Base-by-base conservation (phyloP, 2,888 invertebrate species). In the Spicauda simplicius region DNA sequence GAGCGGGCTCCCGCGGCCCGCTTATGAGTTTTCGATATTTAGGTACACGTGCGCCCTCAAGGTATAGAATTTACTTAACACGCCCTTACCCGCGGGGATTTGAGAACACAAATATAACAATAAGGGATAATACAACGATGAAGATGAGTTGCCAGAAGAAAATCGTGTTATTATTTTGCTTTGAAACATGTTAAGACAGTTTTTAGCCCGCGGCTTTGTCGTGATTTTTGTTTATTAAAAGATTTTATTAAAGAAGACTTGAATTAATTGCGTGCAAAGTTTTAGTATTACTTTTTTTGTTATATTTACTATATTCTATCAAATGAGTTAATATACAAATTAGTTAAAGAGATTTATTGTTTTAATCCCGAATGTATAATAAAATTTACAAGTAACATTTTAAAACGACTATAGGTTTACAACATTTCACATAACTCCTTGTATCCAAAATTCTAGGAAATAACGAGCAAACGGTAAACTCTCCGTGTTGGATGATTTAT, bases 11-110 rank as follows among this genome's bases (percentile, higher is more conserved):
- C 54, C 54, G 19, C 14, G 7, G 3, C 12, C n/a, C 54, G 54
- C 54, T 54, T 14, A 25, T 54, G 14, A 25, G 54, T 54, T 54
- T 53, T 54, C 14, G 54, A 54, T 25, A 19, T 54, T 54, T 54
- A n/a, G n/a, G n/a, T n/a, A 14, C 54, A 10, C 54, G 19, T 20
- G 19, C 54, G 25, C 25, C 54, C 54, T 54, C 37, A 53, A 61
- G 14, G 52, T 25, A 33, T 5, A 30, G 20, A 54, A 54, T 14
- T 54, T 54, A 54, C 54, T 33, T 45, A 45, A 45, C 45, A n/a
- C 45, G 14, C 45, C 45, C 45, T n/a, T n/a, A 45, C 45, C 45
- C 45, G 45, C 45, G 12, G 41, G 41, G 45, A 45, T 45, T 45
- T n/a, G 6, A 45, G 45, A 45, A 25, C 25, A 25, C 25, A 41